Conservation (phyloP, 2,888 invertebrate species). For the Dryobota labecula region DNA sequence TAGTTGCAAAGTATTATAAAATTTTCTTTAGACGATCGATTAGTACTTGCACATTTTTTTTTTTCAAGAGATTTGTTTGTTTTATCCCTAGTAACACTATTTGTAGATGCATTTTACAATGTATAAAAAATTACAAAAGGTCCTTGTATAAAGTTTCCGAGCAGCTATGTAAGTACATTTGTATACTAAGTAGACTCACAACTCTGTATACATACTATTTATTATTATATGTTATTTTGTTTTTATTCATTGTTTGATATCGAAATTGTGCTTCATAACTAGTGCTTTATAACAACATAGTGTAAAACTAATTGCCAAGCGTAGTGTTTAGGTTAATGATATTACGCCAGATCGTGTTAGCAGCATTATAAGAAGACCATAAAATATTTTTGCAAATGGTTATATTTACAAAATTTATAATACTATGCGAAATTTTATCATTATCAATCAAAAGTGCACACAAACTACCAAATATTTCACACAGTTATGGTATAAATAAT, state of each 20-base stretch:
- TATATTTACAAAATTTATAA: conserved; percentile 17
- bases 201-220: background rate
- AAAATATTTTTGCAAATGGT: background rate
- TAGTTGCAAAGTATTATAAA: conserved; percentile 30
- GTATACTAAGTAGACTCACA: background rate
- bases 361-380: background rate
- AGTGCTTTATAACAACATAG: conserved; percentile 22
- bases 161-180: background rate
- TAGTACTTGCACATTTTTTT: background rate
- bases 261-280: conserved; percentile 25
- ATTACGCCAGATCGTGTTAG: background rate
- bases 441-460: conserved; percentile 1
- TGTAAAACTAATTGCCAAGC: conserved; percentile 6
- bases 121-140: background rate
- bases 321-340: background rate
- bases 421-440: conserved; percentile 26
- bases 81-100: background rate
- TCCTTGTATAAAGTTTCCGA: background rate
- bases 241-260: background rate
- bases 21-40: conserved; percentile 12
- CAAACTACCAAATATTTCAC: conserved; percentile 17
- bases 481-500: background rate
- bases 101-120: conserved; percentile 3
- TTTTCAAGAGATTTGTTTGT: background rate
- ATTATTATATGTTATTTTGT: background rate